Conservation (phyloP, 2,797 vertebrate species). For the Sebastes melanostomus region DNA sequence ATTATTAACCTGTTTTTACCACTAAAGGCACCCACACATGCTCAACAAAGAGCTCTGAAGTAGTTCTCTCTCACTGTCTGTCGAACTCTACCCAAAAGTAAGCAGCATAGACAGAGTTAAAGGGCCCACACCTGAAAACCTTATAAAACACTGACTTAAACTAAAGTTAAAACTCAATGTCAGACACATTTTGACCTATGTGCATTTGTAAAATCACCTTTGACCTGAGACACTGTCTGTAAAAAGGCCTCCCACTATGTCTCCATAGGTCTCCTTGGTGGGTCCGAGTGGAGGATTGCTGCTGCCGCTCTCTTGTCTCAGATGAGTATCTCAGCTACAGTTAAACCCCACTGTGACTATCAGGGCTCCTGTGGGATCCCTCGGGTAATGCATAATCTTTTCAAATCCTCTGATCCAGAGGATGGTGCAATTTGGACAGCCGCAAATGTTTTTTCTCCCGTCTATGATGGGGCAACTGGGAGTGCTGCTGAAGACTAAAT, state of each 20-base stretch:
- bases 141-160: neutral
- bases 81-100: neutral
- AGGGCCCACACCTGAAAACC: neutral
- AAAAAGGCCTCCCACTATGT: neutral
- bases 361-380: neutral
- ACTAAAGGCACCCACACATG: neutral
- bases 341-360: neutral
- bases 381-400: neutral
- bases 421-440: constrained; percentile 11
- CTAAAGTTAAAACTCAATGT: neutral
- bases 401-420: constrained; percentile 23
- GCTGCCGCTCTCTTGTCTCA: constrained; percentile 2
- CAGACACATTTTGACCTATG: neutral
- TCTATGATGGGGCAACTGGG: neutral
- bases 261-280: neutral
- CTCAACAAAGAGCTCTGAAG: neutral
- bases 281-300: neutral
- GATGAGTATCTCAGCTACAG: constrained; percentile 8
- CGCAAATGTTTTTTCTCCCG: neutral
- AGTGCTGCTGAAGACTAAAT: constrained; percentile 3
- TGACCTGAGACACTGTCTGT: neutral
- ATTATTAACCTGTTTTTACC: neutral
- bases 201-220: neutral
- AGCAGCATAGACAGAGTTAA: neutral
- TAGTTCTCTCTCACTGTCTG: neutral